Conservation (phyloP, 2,797 vertebrate genomes). For the Myotis daubentonii region DNA sequence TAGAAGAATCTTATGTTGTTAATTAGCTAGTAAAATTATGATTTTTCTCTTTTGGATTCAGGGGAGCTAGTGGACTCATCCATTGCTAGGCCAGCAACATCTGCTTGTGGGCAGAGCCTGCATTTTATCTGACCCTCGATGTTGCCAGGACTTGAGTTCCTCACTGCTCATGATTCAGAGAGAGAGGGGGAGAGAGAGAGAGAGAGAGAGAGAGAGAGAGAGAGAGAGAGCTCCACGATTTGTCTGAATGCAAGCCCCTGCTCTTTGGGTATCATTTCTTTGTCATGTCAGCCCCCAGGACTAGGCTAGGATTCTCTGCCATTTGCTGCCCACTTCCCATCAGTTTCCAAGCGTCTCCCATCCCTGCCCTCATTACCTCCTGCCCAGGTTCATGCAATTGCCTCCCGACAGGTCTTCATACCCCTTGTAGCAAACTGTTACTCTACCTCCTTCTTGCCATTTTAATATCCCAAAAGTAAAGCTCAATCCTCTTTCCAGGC, state of each 20-base stretch:
- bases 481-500: neutral
- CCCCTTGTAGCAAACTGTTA: neutral
- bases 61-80: neutral
- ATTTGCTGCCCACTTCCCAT: neutral
- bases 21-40: neutral
- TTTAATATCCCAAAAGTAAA: neutral
- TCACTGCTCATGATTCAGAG: neutral
- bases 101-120: conserved; percentile 5
- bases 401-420: neutral
- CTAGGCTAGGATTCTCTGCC: neutral
- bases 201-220: neutral
- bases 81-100: neutral
- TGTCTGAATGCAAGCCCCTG: neutral
- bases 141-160: conserved; percentile 6
- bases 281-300: neutral
- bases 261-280: neutral
- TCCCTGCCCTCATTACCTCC: neutral
- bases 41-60: neutral
- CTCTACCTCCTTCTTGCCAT: neutral
- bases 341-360: neutral
- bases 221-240: neutral
- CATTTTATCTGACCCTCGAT: neutral
- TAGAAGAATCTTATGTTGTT: neutral
- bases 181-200: neutral
- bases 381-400: rapidly evolving